Evolutionary conservation across 2,113 vertebrate species (phyloP).

Genomic region (Notothenia rossii): DNA sequence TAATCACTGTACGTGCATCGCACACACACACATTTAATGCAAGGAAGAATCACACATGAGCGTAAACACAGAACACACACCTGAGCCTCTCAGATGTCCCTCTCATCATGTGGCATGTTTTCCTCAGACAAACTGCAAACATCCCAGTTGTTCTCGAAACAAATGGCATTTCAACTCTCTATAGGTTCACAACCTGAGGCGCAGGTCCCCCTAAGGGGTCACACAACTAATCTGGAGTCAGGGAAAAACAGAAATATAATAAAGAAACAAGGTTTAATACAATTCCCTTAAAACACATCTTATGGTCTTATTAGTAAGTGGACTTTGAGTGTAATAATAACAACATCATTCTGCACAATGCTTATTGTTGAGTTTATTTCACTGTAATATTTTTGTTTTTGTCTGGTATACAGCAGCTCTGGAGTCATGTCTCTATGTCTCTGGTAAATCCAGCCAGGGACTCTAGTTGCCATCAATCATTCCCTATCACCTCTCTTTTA

Average conservation of each 20-base stretch:
- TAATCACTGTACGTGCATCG: slow-evolving; percentile 68
- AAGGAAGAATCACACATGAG: slow-evolving; percentile 16
- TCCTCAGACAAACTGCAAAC: not conserved
- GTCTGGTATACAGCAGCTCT: too few relatives aligned
- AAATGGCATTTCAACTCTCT: not conserved
- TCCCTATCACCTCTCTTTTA: not conserved
- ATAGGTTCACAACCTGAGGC: not conserved
- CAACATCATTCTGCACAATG: too few relatives aligned
- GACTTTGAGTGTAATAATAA: not conserved
- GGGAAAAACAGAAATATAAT: not conserved
- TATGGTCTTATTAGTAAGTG: not conserved
- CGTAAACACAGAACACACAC: slow-evolving; percentile 38
- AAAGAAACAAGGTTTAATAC: too few relatives aligned
- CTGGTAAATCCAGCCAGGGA: too few relatives aligned
- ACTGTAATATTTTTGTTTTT: too few relatives aligned
- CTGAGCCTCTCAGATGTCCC: slow-evolving; percentile 48
- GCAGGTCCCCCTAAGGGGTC: not conserved
- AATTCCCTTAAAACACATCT: not conserved
- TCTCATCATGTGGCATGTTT: not conserved
- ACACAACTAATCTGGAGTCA: too few relatives aligned
- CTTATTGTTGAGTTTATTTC: too few relatives aligned
- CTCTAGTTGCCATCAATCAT: too few relatives aligned
- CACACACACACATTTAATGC: slow-evolving; percentile 28
- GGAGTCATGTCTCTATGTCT: too few relatives aligned
- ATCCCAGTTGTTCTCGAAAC: slow-evolving; percentile 13